These are phyloP conservation scores for Scaptomyza montana DNA, from an alignment of 1,140 invertebrate genomes.

Conservation along the genomic window DNA sequence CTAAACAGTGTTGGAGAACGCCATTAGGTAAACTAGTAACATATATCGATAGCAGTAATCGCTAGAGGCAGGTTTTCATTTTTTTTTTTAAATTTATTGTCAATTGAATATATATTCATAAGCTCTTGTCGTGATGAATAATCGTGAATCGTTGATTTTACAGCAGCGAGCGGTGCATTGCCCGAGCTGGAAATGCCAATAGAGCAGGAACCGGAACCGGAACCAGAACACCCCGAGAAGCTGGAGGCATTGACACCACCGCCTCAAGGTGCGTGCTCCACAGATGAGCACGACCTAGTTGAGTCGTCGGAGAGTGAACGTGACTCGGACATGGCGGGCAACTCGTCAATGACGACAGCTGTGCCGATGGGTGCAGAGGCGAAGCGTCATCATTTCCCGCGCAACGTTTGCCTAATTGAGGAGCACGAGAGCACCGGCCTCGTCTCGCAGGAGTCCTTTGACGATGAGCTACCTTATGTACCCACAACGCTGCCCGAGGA, in stretches of 20 bases:
- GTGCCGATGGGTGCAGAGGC: constrained; percentile 74
- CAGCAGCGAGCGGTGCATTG: constrained; percentile 8
- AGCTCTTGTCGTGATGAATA: background rate
- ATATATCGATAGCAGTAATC: background rate
- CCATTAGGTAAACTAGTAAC: background rate
- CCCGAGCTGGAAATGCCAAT: constrained; percentile 3
- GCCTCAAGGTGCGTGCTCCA: constrained; percentile 41
- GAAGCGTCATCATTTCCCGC: constrained; percentile 67
- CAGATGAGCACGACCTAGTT: constrained; percentile 86
- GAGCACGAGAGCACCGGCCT: constrained; percentile 90
- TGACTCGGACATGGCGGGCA: constrained; percentile 86
- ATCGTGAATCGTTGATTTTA: constrained; percentile 3
- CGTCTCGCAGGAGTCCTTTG: constrained; percentile 92
- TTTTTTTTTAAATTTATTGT: background rate
- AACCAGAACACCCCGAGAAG: background rate
- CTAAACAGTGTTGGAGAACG: background rate
- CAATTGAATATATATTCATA: background rate
- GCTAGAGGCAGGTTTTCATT: no score
- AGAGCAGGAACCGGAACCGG: constrained; percentile 1
- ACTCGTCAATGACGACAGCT: constrained; percentile 63
- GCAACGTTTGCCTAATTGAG: constrained; percentile 83
- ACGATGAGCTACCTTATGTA: constrained; percentile 93
- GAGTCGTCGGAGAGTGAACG: constrained; percentile 92
- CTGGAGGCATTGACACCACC: constrained; percentile 31
- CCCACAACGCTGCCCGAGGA: constrained; percentile 93